These are phyloP conservation scores for Pogonomyrmex barbatus DNA, from an alignment of 1,140 invertebrate species.

Conservation along the genomic window DNA sequence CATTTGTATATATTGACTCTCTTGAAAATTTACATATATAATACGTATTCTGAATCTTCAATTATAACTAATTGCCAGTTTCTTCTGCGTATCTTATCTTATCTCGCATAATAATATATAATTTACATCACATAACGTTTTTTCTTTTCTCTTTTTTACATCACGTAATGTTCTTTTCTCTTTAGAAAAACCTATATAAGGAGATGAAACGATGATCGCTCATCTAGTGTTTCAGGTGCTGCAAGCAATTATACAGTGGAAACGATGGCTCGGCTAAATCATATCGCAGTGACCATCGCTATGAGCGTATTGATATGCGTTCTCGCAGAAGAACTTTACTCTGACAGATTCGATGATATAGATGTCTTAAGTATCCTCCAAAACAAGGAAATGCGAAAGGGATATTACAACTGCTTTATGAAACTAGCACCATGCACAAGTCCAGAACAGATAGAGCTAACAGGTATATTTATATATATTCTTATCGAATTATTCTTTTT, in stretches of 20 bases:
- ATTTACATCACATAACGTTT: no score
- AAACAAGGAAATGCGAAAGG: slow-evolving; percentile 44
- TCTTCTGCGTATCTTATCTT: no score
- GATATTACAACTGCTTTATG: slow-evolving; percentile 83
- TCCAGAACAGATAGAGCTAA: slow-evolving; percentile 71
- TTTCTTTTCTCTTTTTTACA: background rate
- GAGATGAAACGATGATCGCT: background rate
- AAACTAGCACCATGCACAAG: slow-evolving; percentile 79
- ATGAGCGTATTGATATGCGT: background rate
- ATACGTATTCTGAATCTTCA: no score
- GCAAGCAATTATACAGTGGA: no score
- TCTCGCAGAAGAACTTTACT: slow-evolving; percentile 40
- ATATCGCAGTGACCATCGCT: background rate
- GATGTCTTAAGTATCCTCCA: background rate
- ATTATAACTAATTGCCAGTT: no score
- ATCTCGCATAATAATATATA: no score
- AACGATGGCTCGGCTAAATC: slow-evolving; percentile 7
- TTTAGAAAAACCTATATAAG: background rate
- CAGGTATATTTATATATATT: slow-evolving; percentile 56
- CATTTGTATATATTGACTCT: no score
- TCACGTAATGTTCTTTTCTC: background rate
- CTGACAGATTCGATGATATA: slow-evolving; percentile 49
- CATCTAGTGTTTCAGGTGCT: background rate
- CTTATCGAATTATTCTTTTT: background rate
- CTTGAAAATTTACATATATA: no score